Evolutionary conservation across 2,797 vertebrate species (phyloP), one percentile per base, ranked within the genome.

Genomic region (Onychomys arenicola): DNA sequence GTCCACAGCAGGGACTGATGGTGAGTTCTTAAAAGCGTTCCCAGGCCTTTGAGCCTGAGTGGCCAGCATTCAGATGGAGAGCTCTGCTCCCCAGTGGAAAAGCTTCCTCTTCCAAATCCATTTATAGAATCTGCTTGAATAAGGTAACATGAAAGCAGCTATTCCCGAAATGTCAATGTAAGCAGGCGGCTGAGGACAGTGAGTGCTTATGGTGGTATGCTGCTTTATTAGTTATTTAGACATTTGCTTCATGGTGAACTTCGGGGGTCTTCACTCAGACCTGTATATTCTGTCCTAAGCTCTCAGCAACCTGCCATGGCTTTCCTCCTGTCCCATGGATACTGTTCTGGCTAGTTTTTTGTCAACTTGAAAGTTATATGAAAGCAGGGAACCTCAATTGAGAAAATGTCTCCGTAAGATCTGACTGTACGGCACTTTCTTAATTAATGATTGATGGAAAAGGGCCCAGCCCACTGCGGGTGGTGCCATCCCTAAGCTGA

Each of bases 91-190:
- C 84, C 90, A 55, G 71, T 67, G 52, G 76, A 10, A 96, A 81
- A 73, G 43, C 34, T 67, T 83, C 32, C 34, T 69, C 69, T 97
- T 65, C 17, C 57, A 52, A 82, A 87, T 34, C 40, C 80, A 78
- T 78, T 75, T 84, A 90, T 0, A 21, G 71, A 93, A 8, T 83
- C 80, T 93, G 71, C 43, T 4, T 90, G 61, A 81, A 77, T 27
- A 55, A 85, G 71, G 40, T 37, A 57, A 65, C 78, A 93, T 4
- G 61, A 40, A 94, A 93, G 32, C 95, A 87, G 82, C 78, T 52
- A 81, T 57, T 97, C 71, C 83, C 93, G 86, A 89, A 95, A 91
- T 84, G 52, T 77, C 65, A 80, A 59, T 43, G 84, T 69, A 91
- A 81, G 55, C 67, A 75, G 46, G 71, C 61, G 11, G 65, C 59